A percentile compares a stretch with the other conserved stretches of the same genome.
Evolutionary conservation across 2,888 invertebrate genomes (phyloP).

Genomic region (Phengaris alcon): DNA sequence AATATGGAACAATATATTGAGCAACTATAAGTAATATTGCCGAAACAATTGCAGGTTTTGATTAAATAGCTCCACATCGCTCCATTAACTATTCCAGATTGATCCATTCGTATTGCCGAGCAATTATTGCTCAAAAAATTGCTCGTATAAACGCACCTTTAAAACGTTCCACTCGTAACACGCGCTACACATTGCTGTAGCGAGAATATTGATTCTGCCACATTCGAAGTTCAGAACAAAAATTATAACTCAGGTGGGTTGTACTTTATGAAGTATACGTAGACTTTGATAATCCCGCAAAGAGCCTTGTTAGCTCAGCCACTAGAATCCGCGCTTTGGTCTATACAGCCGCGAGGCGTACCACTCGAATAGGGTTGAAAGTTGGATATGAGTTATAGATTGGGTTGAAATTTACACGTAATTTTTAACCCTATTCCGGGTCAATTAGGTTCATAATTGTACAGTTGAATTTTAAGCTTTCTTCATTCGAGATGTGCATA

Average conservation of each 20-base stretch:
- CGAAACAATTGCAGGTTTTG: too few relatives aligned
- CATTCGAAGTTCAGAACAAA: neutral
- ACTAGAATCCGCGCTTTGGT: conserved; percentile 35
- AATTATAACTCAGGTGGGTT: neutral
- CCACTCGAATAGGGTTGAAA: conserved; percentile 41
- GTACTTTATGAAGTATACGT: neutral
- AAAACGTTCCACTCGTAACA: too few relatives aligned
- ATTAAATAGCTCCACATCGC: too few relatives aligned
- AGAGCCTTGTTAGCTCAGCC: conserved; percentile 42
- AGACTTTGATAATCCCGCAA: conserved; percentile 34
- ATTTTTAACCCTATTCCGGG: neutral
- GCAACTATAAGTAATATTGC: too few relatives aligned
- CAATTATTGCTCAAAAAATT: too few relatives aligned
- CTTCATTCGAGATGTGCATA: neutral
- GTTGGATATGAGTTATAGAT: conserved; percentile 27
- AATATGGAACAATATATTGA: too few relatives aligned
- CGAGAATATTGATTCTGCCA: too few relatives aligned
- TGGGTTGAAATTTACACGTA: neutral
- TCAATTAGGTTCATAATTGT: neutral
- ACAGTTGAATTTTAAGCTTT: neutral
- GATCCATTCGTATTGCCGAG: too few relatives aligned
- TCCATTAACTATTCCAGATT: too few relatives aligned
- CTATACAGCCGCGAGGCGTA: conserved; percentile 38
- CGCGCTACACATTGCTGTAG: too few relatives aligned
- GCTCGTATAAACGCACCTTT: too few relatives aligned